Evolutionary conservation across 1,140 invertebrate genomes (phyloP).

Genomic region (Drosophila obscura): DNA sequence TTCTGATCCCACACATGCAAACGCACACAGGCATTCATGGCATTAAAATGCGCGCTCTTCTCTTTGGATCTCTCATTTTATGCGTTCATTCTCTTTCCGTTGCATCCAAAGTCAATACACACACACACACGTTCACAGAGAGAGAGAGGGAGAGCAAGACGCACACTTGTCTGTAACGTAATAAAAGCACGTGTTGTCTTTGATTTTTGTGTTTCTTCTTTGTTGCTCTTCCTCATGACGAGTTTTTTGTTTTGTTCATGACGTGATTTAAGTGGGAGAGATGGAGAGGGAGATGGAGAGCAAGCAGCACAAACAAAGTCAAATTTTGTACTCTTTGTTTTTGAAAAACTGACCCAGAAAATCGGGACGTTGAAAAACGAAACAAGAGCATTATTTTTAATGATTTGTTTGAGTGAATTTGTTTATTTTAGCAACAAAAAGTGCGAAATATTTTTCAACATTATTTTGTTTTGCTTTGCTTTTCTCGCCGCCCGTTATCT

Average conservation of each 20-base stretch:
- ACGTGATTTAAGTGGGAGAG: conserved; percentile 43
- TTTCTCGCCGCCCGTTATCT: not conserved
- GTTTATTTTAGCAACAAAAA: no score
- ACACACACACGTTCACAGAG: conserved; percentile 13
- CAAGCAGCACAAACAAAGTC: no score
- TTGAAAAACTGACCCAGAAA: no score
- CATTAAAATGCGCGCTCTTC: conserved; percentile 16
- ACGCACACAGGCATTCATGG: conserved; percentile 4
- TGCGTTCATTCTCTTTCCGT: conserved; percentile 47
- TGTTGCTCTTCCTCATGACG: conserved; percentile 17
- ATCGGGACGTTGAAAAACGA: no score
- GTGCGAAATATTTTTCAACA: no score
- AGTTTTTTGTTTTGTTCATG: conserved; percentile 52
- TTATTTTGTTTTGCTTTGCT: conserved; percentile 25
- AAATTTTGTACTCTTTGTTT: no score
- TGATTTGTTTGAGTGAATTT: no score
- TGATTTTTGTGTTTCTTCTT: conserved; percentile 55
- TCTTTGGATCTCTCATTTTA: conserved; percentile 21
- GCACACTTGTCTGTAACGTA: conserved; percentile 59
- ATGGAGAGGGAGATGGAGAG: conserved; percentile 17
- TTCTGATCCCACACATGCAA: conserved; percentile 38
- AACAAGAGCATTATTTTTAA: no score
- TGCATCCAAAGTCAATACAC: conserved; percentile 35
- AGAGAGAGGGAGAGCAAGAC: not conserved
- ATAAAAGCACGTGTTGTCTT: conserved; percentile 81